Evolutionary conservation across 2,113 vertebrate genomes (phyloP).

Genomic region (Carassius carassius): DNA sequence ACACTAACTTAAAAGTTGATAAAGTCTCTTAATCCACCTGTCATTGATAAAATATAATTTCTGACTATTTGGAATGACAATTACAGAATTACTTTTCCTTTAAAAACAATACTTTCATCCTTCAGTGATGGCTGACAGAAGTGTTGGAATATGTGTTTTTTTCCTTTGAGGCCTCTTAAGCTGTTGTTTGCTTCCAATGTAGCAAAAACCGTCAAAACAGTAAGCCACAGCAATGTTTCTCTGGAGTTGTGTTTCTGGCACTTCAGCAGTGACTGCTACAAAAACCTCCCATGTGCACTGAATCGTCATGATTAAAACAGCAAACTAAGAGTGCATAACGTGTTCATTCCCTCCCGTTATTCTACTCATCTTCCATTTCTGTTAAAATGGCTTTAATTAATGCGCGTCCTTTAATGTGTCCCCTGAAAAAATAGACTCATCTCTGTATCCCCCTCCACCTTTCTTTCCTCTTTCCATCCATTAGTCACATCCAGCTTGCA

Average conservation of each 20-base stretch:
- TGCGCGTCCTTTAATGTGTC: slow-evolving; percentile 39
- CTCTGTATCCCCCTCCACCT: slow-evolving; percentile 16
- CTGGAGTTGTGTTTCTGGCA: neutral
- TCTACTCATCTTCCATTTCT: neutral
- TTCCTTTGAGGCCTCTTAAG: neutral
- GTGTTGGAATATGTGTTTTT: neutral
- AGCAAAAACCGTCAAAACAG: neutral
- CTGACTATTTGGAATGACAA: neutral
- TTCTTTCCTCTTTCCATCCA: slow-evolving; percentile 10
- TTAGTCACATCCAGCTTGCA: slow-evolving; percentile 30
- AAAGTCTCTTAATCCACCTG: too few species aligned
- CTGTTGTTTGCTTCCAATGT: neutral
- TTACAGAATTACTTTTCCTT: neutral
- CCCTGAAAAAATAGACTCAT: slow-evolving; percentile 31
- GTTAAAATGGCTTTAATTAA: slow-evolving; percentile 45
- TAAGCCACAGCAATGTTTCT: neutral
- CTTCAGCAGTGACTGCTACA: neutral
- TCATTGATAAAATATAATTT: neutral
- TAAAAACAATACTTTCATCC: slow-evolving; percentile 3
- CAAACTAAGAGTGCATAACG: neutral
- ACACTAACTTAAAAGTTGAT: too few species aligned
- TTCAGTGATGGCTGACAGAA: slow-evolving; percentile 5
- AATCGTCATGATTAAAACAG: slow-evolving; percentile 33
- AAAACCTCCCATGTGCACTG: slow-evolving; percentile 32
- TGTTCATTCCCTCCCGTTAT: neutral